A percentile compares a stretch with the other conserved stretches of the same genome.
Conservation (phyloP, 2,113 vertebrate genomes). For the Fulmarus glacialis region DNA sequence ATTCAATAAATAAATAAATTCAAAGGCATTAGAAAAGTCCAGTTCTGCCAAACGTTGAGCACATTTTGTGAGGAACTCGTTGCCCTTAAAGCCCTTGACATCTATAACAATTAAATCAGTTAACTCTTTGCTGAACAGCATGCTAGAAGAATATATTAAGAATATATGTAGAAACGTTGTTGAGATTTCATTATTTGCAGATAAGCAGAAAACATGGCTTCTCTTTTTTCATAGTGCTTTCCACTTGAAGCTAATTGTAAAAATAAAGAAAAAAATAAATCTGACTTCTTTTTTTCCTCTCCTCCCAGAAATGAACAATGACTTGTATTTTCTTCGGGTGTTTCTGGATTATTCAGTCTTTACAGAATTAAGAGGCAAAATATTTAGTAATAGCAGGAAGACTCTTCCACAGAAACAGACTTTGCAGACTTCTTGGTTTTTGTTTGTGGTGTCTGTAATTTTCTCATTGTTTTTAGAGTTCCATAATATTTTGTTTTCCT, state of each 20-base stretch:
- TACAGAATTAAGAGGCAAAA: not conserved
- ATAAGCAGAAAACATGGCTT: not conserved
- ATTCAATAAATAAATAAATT: not conserved
- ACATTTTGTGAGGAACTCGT: not conserved
- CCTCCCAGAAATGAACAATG: not conserved
- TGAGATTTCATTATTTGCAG: not conserved
- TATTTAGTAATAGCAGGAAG: not conserved
- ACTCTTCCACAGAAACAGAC: not conserved
- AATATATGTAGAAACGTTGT: not conserved
- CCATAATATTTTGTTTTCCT: not conserved
- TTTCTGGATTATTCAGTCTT: not conserved
- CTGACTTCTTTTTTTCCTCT: not conserved
- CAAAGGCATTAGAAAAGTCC: not conserved
- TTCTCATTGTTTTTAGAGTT: constrained; percentile 2
- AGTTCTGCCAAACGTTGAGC: not conserved
- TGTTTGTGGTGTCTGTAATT: not conserved
- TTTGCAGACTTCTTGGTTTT: not conserved
- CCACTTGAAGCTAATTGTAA: not conserved
- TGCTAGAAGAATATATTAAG: not conserved
- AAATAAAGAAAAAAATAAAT: not conserved
- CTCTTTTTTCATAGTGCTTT: not conserved
- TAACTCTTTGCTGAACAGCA: not conserved
- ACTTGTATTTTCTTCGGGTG: not conserved
- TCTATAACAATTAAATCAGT: not conserved
- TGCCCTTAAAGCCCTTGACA: not conserved